Evolutionary conservation across 1,140 invertebrate genomes (phyloP), one percentile per base, ranked within the genome.

Genomic region (Rhagoletis pomonella): DNA sequence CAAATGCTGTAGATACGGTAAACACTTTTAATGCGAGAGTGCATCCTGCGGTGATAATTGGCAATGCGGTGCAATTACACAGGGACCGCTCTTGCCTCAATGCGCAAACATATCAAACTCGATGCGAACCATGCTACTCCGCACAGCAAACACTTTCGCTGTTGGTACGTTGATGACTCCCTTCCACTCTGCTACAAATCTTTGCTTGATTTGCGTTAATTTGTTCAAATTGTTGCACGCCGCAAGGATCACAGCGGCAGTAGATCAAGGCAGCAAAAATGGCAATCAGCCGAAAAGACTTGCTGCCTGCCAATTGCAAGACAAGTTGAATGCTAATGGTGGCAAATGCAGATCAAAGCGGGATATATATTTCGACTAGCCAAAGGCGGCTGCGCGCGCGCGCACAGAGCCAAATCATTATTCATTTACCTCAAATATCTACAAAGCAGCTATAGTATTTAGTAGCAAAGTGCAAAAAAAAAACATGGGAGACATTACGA

Each of bases 41-140:
- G 47, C 73, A 29, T 81, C 73, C 73, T 81, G 42, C 47, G n/a
- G 73, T 81, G 73, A 81, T 81, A 81, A 81, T 81, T 81, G 73
- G 73, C 44, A 17, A 47, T 55, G 73, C 73, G 67, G 67, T 73
- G 39, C 12, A 29, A 47, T 55, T 47, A 81, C 47, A 17, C n/a
- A 77, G 29, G 29, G 29, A 0, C 29, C 29, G 29, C 29, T 29
- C 29, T 29, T 29, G 29, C 29, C 29, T 0, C 29, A 29, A 29
- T 29, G 29, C 29, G 29, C 0, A 1, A 0, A 29, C 29, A 29
- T 29, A 29, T 29, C 1, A n/a, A 62, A 62, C 60, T 17, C 60
- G 17, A 0, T 17, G 17, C 60, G 4, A 17, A 62, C n/a, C 4
- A 1, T 5, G 4, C 60, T 62, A 29, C 29, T 29, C 29, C 29